Percentiles rank a stretch among this genome's conserved stretches.
phyloP scores from a whole-genome alignment of 2,888 invertebrate genomes.

The Malthinus flaveolus region DNA sequence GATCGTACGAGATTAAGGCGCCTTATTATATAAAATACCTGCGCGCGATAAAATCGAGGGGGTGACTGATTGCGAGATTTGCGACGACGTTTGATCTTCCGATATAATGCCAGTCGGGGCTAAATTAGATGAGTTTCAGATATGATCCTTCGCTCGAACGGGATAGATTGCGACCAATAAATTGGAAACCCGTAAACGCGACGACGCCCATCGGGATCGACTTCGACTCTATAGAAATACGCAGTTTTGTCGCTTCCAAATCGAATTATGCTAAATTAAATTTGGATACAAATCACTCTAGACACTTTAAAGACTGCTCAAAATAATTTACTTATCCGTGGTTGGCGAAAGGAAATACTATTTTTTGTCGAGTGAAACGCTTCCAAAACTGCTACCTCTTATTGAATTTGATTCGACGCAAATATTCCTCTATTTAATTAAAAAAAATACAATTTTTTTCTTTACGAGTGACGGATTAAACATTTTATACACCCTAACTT shows the following conservation, averaged over 20 bases:
- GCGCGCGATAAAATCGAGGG: slow-evolving; percentile 19
- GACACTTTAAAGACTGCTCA: slow-evolving; percentile 12
- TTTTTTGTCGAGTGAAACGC: slow-evolving; percentile 1
- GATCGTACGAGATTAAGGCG: slow-evolving; percentile 14
- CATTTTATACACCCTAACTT: slow-evolving; percentile 2
- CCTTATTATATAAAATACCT: slow-evolving; percentile 23
- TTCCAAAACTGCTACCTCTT: neutral
- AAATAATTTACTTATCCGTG: slow-evolving; percentile 7
- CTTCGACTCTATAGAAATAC: slow-evolving; percentile 25
- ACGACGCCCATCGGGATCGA: slow-evolving; percentile 18
- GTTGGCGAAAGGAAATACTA: neutral
- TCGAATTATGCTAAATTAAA: slow-evolving; percentile 26
- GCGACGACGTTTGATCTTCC: slow-evolving; percentile 21
- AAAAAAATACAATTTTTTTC: slow-evolving; percentile 1
- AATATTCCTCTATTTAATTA: slow-evolving; percentile 3
- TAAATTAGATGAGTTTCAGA: slow-evolving; percentile 34
- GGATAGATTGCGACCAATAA: slow-evolving; percentile 29
- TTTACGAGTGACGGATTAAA: neutral
- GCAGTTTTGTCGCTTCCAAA: slow-evolving; percentile 21
- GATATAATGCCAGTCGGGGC: slow-evolving; percentile 26
- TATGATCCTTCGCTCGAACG: slow-evolving; percentile 29
- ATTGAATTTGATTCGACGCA: neutral
- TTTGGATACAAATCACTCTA: slow-evolving; percentile 25
- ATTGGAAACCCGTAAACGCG: slow-evolving; percentile 8
- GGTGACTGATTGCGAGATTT: slow-evolving; percentile 27